Percentiles rank a stretch among this genome's conserved stretches.
Evolutionary conservation across 1,140 invertebrate species (phyloP).

Genomic region (Heliothis virescens): DNA sequence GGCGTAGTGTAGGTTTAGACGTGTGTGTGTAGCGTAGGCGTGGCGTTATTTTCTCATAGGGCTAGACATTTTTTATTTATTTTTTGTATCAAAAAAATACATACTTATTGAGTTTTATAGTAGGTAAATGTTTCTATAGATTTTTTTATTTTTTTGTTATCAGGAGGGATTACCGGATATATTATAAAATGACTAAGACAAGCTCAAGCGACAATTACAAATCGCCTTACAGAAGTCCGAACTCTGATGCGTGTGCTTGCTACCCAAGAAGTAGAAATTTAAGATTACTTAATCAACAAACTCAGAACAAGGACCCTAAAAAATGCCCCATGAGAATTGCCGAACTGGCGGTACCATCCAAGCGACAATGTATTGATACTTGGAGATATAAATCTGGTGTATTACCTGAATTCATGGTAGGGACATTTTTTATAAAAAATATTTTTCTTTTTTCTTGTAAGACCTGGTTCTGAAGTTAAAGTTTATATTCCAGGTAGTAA

Average conservation of each 20-base stretch:
- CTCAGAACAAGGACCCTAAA: background rate
- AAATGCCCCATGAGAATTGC: slow-evolving; percentile 69
- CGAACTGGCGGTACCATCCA: slow-evolving; percentile 72
- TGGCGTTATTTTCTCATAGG: no score
- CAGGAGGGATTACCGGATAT: no score
- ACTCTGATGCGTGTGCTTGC: background rate
- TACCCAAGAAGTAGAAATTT: background rate
- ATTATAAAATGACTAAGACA: no score
- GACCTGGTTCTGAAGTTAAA: background rate
- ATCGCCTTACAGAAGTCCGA: background rate
- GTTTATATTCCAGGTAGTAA: slow-evolving; percentile 65
- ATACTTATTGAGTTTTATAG: no score
- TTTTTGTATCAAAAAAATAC: no score
- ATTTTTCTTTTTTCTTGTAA: background rate
- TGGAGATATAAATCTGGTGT: slow-evolving; percentile 68
- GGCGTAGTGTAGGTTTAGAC: no score
- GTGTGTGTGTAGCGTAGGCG: no score
- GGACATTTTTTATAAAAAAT: background rate
- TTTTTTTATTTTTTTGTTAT: no score
- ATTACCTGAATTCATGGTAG: slow-evolving; percentile 73
- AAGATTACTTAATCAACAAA: background rate
- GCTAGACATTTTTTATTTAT: no score
- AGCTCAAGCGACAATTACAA: no score
- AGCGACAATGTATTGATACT: slow-evolving; percentile 76
- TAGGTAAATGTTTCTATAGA: no score